A percentile compares a stretch with the other conserved stretches of the same genome.
Evolutionary conservation across 1,140 invertebrate species (phyloP).

Genomic region (Wasmannia auropunctata): DNA sequence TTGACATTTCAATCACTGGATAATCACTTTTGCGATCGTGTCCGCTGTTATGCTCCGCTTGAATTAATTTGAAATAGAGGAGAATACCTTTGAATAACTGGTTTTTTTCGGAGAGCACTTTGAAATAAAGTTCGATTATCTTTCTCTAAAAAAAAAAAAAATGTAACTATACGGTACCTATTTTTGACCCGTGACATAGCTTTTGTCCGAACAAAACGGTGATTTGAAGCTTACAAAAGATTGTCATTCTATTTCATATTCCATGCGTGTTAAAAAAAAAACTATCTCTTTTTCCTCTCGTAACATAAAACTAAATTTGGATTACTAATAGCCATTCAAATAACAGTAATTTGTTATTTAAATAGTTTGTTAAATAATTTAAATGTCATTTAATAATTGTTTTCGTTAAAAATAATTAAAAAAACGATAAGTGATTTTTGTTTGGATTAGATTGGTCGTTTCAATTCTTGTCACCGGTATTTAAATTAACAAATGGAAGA

Average conservation of each 20-base stretch:
- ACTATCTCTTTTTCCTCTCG: background rate
- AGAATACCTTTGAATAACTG: background rate
- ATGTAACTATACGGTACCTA: background rate
- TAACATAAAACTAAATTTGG: background rate
- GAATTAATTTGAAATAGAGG: slow-evolving; percentile 38
- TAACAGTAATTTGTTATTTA: background rate
- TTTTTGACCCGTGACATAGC: background rate
- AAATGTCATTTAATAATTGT: background rate
- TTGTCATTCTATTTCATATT: background rate
- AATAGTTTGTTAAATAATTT: background rate
- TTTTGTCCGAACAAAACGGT: background rate
- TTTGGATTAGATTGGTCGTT: background rate
- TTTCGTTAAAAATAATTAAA: background rate
- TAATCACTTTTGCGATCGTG: background rate
- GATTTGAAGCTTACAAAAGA: background rate
- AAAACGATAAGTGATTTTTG: background rate
- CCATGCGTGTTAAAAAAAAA: background rate
- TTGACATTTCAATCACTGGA: slow-evolving; percentile 21
- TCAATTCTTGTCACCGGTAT: background rate
- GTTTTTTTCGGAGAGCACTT: slow-evolving; percentile 22
- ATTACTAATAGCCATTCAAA: background rate
- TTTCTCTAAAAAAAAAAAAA: background rate
- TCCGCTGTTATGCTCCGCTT: background rate
- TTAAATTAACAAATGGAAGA: background rate
- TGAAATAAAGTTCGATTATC: slow-evolving; percentile 5